Evolutionary conservation across 2,113 vertebrate genomes (phyloP), one percentile per base, ranked within the genome.

Genomic region (Siniperca knerii): DNA sequence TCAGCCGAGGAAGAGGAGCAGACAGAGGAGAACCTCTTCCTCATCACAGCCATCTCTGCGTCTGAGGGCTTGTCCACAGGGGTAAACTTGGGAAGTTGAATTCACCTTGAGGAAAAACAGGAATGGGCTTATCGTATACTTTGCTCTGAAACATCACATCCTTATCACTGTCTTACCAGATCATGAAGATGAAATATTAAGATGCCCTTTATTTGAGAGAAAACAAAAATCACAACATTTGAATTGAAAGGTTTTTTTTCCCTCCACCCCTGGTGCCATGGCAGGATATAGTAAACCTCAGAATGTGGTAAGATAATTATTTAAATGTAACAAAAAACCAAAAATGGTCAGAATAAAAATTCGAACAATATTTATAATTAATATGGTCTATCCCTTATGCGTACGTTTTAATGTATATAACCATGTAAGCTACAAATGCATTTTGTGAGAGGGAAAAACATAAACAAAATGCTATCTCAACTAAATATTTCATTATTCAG

Each of bases 1-100:
- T 83, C 69, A 7, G 48, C 44, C 2, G 65, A 89, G n/a, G 85
- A 85, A 64, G 87, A 78, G 50, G 73, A 71, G 60, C 66, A 86
- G 29, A 71, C 29, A 4, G 69, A 81, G n/a, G 79, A 80, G 65
- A 81, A 83, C 74, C 85, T 91, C 69, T 79, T 87, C 70, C 79
- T 87, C 76, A n/a, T 67, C 2, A 0, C 40, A 33, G 68, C 57
- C 79, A 80, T 84, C 50, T 65, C 23, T 42, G 68, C 52, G 44
- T 40, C 42, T 8, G n/a, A 50, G 8, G 35, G 18, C 61, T 61
- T 33, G 23, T 50, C 75, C 23, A 29, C 29, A 2, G n/a, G 33
- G 20, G 18, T 23, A 54, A 54, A 21, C 52, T 21, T 48, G 46
- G 46, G 46, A 10, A 23, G n/a, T 54, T n/a, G 16, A 42, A 37